phyloP scores from a whole-genome alignment of 2,797 vertebrate species.

The Gymnocypris eckloni region DNA sequence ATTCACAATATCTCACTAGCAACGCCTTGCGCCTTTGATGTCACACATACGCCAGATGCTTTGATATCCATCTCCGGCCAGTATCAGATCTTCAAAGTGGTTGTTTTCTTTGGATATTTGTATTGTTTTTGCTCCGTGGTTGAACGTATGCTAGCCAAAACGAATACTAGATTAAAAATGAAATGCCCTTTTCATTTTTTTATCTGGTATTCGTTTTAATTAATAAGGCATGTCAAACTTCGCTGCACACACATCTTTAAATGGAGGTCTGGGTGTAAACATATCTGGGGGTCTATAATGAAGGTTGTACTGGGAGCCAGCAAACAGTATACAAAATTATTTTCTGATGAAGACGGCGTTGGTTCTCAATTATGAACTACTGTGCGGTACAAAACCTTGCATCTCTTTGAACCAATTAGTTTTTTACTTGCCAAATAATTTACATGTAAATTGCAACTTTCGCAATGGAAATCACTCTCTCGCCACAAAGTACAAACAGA shows the following conservation, averaged over 20 bases:
- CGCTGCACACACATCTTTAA: slow-evolving; percentile 4
- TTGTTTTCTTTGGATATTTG: slow-evolving; percentile 38
- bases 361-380: slow-evolving; percentile 48
- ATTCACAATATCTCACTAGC: background rate
- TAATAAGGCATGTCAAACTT: slow-evolving; percentile 48
- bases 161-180: no score
- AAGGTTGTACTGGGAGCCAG: slow-evolving; percentile 3
- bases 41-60: background rate
- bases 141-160: slow-evolving; percentile 47
- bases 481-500: slow-evolving; percentile 1
- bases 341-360: slow-evolving; percentile 52
- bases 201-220: slow-evolving; percentile 54
- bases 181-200: slow-evolving; percentile 3
- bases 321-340: slow-evolving; percentile 37
- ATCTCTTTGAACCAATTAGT: slow-evolving; percentile 23
- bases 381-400: background rate
- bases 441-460: slow-evolving; percentile 44
- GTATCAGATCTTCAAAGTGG: slow-evolving; percentile 32
- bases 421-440: slow-evolving; percentile 37
- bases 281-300: slow-evolving; percentile 34
- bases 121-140: slow-evolving; percentile 21
- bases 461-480: slow-evolving; percentile 4
- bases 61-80: slow-evolving; percentile 26
- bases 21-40: slow-evolving; percentile 21
- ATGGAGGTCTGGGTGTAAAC: slow-evolving; percentile 49